phyloP scores from a whole-genome alignment of 2,888 invertebrate genomes.

The Cataglyphis cursor region DNA sequence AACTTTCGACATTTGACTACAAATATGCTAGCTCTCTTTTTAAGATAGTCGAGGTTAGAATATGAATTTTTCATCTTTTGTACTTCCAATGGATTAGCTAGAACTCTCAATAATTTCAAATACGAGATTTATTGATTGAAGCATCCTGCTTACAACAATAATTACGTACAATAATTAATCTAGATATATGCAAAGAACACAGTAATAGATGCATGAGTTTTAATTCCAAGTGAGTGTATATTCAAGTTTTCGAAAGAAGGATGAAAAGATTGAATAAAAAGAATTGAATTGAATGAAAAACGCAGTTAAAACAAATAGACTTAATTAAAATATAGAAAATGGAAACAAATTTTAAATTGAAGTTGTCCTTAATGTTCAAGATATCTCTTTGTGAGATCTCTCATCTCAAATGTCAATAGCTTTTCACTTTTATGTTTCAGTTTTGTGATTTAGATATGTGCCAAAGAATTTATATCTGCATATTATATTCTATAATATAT shows the following conservation, averaged over 20 bases:
- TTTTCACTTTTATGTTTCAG: not conserved
- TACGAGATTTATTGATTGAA: not conserved
- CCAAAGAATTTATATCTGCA: not conserved
- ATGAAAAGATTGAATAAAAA: not conserved
- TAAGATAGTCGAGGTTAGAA: not conserved
- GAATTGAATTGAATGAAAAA: not conserved
- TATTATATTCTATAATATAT: not conserved
- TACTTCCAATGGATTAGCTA: not conserved
- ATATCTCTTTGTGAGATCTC: not conserved
- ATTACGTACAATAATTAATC: too few species aligned
- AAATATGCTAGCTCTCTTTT: not conserved
- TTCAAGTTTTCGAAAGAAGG: not conserved
- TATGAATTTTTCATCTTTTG: not conserved
- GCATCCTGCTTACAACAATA: not conserved
- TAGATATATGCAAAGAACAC: not conserved
- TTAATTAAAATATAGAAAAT: not conserved
- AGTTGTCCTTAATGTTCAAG: not conserved
- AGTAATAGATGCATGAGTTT: not conserved
- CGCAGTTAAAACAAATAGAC: not conserved
- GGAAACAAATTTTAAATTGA: not conserved
- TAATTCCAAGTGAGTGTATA: not conserved
- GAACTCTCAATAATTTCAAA: not conserved
- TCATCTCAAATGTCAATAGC: not conserved
- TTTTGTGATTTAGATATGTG: not conserved
- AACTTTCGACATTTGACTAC: not conserved